These are phyloP conservation scores for Drosophila takahashii DNA, from an alignment of 1,140 invertebrate genomes.

Conservation along the genomic window DNA sequence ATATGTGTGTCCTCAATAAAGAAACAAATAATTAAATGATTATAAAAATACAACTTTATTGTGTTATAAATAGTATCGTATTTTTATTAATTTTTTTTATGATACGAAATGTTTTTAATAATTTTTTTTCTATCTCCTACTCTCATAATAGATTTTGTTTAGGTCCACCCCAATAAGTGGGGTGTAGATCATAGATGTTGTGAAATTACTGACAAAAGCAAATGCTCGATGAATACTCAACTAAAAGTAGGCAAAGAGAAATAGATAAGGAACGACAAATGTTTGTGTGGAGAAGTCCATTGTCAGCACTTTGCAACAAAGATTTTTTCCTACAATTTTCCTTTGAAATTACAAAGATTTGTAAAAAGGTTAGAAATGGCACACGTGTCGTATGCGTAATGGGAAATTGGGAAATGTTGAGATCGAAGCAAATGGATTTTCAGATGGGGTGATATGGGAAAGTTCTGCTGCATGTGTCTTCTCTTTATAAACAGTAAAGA, in stretches of 20 bases:
- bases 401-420: neutral
- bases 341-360: neutral
- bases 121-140: neutral
- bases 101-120: too few relatives aligned
- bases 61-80: neutral
- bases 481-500: neutral
- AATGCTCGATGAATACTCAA: neutral
- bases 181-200: neutral
- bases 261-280: neutral
- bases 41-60: too few relatives aligned
- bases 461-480: neutral
- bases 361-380: neutral
- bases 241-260: neutral
- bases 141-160: neutral
- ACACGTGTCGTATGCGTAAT: constrained; percentile 2
- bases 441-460: neutral
- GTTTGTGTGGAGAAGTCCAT: neutral
- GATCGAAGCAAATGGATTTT: neutral
- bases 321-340: neutral
- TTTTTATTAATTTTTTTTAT: neutral
- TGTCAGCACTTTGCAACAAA: neutral
- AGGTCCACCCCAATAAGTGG: constrained; percentile 1
- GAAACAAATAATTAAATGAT: neutral
- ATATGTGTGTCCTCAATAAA: neutral
- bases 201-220: constrained; percentile 9